Conservation (phyloP, 1,140 invertebrate species). For the Zophobas atratus region DNA sequence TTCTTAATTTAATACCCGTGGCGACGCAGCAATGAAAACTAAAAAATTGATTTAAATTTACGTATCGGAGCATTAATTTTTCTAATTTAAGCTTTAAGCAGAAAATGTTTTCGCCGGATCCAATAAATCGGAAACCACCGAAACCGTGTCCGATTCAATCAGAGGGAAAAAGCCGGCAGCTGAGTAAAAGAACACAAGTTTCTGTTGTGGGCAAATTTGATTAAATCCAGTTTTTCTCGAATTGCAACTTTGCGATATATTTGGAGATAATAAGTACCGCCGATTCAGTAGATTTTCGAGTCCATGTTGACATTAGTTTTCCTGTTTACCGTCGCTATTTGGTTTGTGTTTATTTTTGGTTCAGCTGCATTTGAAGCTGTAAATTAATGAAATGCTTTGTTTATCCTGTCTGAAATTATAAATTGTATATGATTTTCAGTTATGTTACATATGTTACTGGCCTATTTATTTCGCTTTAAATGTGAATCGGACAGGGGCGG, state of each 20-base stretch:
- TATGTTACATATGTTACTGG: constrained; percentile 46
- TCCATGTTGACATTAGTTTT: constrained; percentile 49
- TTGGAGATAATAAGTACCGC: constrained; percentile 30
- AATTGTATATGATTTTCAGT: constrained; percentile 47
- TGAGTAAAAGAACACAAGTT: constrained; percentile 12
- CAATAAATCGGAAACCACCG: constrained; percentile 34
- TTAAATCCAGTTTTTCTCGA: constrained; percentile 33
- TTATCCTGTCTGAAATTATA: constrained; percentile 50
- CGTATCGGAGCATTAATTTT: constrained; percentile 35
- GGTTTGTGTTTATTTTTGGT: constrained; percentile 47
- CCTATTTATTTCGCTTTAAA: constrained; percentile 34
- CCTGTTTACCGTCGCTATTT: constrained; percentile 48
- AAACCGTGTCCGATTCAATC: constrained; percentile 23
- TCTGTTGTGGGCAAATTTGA: constrained; percentile 22
- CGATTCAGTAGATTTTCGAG: constrained; percentile 35
- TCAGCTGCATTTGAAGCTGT: constrained; percentile 46
- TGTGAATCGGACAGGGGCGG: constrained; percentile 1
- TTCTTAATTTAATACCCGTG: constrained; percentile 32
- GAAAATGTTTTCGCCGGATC: constrained; percentile 27
- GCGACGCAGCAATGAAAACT: constrained; percentile 30
- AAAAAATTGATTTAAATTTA: constrained; percentile 36
- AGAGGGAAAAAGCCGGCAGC: constrained; percentile 5
- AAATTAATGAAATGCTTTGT: constrained; percentile 49
- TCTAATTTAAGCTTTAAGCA: constrained; percentile 26
- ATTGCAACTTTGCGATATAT: constrained; percentile 39